Conservation (phyloP, 2,797 vertebrate species). For the Balearica regulorum region DNA sequence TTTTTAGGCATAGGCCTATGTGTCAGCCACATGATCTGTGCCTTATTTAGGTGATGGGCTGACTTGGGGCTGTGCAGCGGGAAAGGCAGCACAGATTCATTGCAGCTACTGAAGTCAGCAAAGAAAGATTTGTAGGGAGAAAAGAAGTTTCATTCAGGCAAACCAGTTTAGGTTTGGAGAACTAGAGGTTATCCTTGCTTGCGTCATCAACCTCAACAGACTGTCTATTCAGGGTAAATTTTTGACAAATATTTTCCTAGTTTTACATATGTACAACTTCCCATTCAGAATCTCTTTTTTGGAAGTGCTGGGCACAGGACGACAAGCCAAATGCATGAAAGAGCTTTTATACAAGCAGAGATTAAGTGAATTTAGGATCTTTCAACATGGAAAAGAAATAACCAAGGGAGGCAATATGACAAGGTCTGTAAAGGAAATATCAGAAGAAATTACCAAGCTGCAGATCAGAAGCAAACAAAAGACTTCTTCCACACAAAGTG, state of each 20-base stretch:
- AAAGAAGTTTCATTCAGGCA: not conserved
- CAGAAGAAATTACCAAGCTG: not conserved
- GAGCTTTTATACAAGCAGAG: not conserved
- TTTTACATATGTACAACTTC: not conserved
- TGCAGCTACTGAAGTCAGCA: not conserved
- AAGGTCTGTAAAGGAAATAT: not conserved
- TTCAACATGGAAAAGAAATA: not conserved
- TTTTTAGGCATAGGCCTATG: not conserved
- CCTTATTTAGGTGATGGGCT: not conserved
- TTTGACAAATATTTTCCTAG: not conserved
- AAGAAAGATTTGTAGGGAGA: not conserved
- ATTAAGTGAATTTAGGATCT: not conserved
- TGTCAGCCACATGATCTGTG: not conserved
- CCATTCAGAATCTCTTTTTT: not conserved
- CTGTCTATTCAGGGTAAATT: not conserved
- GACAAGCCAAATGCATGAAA: not conserved
- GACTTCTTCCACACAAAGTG: not conserved
- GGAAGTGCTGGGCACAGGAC: not conserved
- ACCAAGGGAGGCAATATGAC: not conserved
- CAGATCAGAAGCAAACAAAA: not conserved
- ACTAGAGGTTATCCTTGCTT: not conserved
- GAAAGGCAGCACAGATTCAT: not conserved
- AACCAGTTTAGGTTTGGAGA: not conserved
- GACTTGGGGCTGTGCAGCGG: not conserved
- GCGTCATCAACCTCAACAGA: not conserved